Percentiles rank a stretch among this genome's conserved stretches.
Evolutionary conservation across 2,113 vertebrate species (phyloP).

Genomic region (Macquaria ambigua): DNA sequence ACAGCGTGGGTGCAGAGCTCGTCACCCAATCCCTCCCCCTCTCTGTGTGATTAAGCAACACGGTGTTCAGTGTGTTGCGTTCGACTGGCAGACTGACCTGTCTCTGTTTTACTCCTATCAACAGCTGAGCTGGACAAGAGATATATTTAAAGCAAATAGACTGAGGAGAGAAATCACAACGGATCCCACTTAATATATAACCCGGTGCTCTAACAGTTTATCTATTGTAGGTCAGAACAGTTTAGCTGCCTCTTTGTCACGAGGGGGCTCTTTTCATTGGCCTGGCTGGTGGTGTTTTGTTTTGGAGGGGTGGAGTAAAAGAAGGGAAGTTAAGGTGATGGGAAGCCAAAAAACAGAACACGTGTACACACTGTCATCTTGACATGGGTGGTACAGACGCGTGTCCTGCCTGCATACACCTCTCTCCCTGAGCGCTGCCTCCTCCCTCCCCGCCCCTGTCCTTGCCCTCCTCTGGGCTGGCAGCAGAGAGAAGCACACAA

Average conservation of each 20-base stretch:
- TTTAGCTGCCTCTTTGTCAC: constrained; percentile 1
- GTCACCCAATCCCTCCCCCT: constrained; percentile 63
- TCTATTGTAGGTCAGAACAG: constrained; percentile 23
- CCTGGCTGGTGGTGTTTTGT: constrained; percentile 20
- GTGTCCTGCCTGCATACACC: constrained; percentile 23
- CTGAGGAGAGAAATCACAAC: constrained; percentile 7
- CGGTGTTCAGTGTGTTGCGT: constrained; percentile 48
- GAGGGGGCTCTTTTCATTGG: background rate
- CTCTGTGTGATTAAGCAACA: constrained; percentile 66
- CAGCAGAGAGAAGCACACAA: constrained; percentile 18
- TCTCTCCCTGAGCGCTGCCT: constrained; percentile 7
- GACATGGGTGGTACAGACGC: constrained; percentile 44
- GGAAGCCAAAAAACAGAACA: constrained; percentile 2
- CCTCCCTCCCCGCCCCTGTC: constrained; percentile 10
- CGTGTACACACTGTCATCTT: constrained; percentile 39
- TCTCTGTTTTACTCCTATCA: constrained; percentile 34
- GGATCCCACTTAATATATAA: background rate
- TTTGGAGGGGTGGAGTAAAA: constrained; percentile 12
- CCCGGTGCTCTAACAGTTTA: background rate
- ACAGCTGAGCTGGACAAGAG: constrained; percentile 41
- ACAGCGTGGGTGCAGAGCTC: constrained; percentile 72
- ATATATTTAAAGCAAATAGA: constrained; percentile 48
- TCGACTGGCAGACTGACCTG: constrained; percentile 53
- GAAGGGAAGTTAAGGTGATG: background rate
- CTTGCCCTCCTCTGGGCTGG: constrained; percentile 34